Conservation (phyloP, 2,888 invertebrate genomes). For the Cerceris ruficornis region DNA sequence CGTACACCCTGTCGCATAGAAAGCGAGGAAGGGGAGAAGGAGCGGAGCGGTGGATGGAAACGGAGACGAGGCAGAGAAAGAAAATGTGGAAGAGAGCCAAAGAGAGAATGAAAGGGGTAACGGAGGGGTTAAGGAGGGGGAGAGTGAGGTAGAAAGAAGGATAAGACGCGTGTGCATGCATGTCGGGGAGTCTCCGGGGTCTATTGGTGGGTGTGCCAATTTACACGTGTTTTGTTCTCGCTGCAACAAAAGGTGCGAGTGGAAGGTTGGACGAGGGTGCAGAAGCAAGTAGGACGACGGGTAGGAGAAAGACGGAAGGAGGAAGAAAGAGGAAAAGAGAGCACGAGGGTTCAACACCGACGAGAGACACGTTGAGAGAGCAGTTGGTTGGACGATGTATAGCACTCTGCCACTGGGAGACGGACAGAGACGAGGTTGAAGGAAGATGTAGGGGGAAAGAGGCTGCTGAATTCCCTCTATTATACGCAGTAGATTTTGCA, state of each 20-base stretch:
- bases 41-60: slow-evolving; percentile 36
- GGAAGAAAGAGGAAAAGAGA: slow-evolving; percentile 34
- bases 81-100: slow-evolving; percentile 35
- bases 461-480: slow-evolving; percentile 52
- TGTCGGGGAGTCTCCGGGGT: slow-evolving; percentile 51
- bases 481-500: slow-evolving; percentile 61
- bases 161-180: slow-evolving; percentile 28
- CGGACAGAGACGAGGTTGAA: slow-evolving; percentile 30
- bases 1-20: slow-evolving; percentile 48
- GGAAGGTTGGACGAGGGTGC: slow-evolving; percentile 66
- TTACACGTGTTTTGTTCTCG: slow-evolving; percentile 78
- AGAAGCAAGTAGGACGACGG: slow-evolving; percentile 39
- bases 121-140: slow-evolving; percentile 31
- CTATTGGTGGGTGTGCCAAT: slow-evolving; percentile 77
- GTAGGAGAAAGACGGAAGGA: slow-evolving; percentile 2
- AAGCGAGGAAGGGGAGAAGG: slow-evolving; percentile 47
- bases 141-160: slow-evolving; percentile 18
- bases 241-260: slow-evolving; percentile 76
- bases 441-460: slow-evolving; percentile 6
- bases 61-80: slow-evolving; percentile 52
- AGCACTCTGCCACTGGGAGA: slow-evolving; percentile 46
- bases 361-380: slow-evolving; percentile 42
- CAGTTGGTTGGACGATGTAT: slow-evolving; percentile 61
- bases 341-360: slow-evolving; percentile 50
- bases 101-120: slow-evolving; percentile 42